These are phyloP conservation scores for Argyresthia goedartella DNA, from an alignment of 2,888 invertebrate species.

Conservation along the genomic window DNA sequence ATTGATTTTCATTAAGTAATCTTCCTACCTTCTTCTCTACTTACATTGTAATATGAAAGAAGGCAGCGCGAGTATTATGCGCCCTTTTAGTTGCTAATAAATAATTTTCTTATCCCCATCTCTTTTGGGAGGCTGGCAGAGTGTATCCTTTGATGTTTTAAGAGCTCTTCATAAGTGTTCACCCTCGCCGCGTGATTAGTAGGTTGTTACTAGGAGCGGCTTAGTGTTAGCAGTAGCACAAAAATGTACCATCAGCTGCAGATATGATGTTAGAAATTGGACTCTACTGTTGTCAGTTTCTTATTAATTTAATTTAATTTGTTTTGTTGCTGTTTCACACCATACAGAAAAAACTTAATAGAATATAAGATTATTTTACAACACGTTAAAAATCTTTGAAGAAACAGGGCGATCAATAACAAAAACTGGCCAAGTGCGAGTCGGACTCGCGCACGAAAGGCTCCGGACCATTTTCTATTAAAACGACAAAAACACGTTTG, in stretches of 20 bases:
- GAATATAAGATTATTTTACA: too few species aligned
- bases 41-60: too few species aligned
- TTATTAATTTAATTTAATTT: not conserved
- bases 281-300: not conserved
- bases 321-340: not conserved
- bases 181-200: conserved; percentile 50
- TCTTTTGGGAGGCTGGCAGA: not conserved
- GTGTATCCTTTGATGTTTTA: conserved; percentile 51
- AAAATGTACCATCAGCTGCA: not conserved
- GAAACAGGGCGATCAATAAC: too few species aligned
- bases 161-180: conserved; percentile 50
- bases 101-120: not conserved
- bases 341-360: too few species aligned
- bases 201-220: conserved; percentile 28
- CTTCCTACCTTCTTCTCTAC: too few species aligned
- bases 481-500: too few species aligned
- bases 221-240: not conserved
- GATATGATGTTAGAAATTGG: too few species aligned
- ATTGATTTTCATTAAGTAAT: too few species aligned
- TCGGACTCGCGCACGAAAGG: too few species aligned
- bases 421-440: too few species aligned
- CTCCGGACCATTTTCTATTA: too few species aligned
- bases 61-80: not conserved
- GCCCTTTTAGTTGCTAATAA: not conserved
- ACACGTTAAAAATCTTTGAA: too few species aligned